Evolutionary conservation across 1,140 invertebrate genomes (phyloP).

Genomic region (Temnothorax curvispinosus): DNA sequence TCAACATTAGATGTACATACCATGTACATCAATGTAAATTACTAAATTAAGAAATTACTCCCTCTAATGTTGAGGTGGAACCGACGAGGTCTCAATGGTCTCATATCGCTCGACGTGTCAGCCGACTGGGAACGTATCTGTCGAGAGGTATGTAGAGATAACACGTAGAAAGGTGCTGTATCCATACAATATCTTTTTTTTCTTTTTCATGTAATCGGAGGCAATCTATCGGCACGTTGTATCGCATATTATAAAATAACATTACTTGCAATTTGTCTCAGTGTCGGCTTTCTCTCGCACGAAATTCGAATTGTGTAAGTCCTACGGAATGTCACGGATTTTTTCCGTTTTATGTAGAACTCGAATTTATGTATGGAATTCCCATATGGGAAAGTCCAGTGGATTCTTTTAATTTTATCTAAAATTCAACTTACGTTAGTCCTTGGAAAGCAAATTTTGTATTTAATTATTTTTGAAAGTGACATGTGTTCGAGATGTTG

Average conservation of each 20-base stretch:
- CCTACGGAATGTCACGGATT: neutral
- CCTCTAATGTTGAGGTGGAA: constrained; percentile 29
- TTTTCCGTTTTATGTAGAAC: neutral
- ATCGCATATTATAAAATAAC: neutral
- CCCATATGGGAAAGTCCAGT: neutral
- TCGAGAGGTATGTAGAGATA: neutral
- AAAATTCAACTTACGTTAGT: neutral
- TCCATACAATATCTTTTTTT: neutral
- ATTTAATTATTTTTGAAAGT: neutral
- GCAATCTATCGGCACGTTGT: too few relatives aligned
- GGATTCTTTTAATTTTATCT: neutral
- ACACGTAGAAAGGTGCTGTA: neutral
- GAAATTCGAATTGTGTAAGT: neutral
- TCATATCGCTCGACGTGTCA: neutral
- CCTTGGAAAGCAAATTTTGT: neutral
- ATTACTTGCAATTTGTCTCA: neutral
- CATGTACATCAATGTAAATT: constrained; percentile 36
- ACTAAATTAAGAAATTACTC: constrained; percentile 51
- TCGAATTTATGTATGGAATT: neutral
- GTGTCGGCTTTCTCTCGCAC: neutral
- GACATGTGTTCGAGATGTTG: neutral
- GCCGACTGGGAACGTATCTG: neutral
- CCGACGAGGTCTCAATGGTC: neutral
- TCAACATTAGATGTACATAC: constrained; percentile 8
- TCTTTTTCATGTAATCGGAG: neutral